Conservation (phyloP, 1,140 invertebrate species). For the Phymastichus coffea region DNA sequence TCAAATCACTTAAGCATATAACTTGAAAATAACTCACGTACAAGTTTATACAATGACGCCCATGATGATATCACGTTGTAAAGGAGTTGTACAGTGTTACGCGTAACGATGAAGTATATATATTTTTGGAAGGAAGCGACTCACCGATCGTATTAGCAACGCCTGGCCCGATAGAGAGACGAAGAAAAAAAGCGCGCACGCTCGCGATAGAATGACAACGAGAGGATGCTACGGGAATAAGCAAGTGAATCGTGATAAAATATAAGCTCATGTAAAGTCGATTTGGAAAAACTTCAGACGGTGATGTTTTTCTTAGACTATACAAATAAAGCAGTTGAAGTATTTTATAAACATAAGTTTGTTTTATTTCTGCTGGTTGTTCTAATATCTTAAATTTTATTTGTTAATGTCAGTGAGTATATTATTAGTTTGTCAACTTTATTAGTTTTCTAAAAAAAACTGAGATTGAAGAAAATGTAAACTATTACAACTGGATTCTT, state of each 20-base stretch:
- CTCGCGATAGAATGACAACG: not conserved
- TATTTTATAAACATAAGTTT: constrained; percentile 28
- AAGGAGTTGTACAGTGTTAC: constrained; percentile 2
- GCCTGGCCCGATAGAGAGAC: not conserved
- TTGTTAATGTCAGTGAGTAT: too few species aligned
- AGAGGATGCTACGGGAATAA: not conserved
- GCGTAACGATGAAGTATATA: constrained; percentile 7
- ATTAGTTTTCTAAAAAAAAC: too few species aligned
- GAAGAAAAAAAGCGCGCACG: not conserved
- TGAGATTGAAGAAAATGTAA: too few species aligned
- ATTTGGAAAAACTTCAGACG: constrained; percentile 14
- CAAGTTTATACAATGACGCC: too few species aligned
- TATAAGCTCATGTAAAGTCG: constrained; percentile 12
- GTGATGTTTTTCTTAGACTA: constrained; percentile 16
- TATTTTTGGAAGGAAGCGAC: constrained; percentile 15
- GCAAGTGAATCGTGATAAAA: constrained; percentile 14
- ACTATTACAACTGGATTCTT: too few species aligned
- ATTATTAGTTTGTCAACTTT: too few species aligned
- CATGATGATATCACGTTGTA: not conserved
- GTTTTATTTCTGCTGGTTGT: too few species aligned
- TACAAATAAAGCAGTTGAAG: constrained; percentile 26
- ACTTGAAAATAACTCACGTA: too few species aligned
- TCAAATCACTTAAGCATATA: too few species aligned
- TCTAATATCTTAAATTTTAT: too few species aligned
- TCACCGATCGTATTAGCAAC: not conserved